Evolutionary conservation across 2,113 vertebrate genomes (phyloP).

Genomic region (Chloebia gouldiae): DNA sequence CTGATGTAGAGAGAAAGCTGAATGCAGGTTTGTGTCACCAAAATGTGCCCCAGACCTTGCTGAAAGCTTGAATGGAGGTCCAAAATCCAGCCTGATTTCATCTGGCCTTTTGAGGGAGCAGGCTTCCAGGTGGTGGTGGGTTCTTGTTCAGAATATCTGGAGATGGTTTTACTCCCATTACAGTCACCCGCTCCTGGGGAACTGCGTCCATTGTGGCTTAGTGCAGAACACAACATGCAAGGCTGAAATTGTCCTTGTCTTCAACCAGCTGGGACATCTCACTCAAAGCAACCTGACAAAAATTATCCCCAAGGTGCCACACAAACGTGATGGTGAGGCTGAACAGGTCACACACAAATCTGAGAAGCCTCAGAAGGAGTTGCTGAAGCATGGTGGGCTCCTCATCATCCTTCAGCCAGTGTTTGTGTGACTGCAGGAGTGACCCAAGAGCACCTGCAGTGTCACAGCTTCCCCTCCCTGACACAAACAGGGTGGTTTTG

Average conservation of each 20-base stretch:
- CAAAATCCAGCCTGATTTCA: not conserved
- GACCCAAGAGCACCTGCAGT: not conserved
- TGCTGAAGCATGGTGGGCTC: not conserved
- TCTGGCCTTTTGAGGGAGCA: not conserved
- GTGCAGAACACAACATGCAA: not conserved
- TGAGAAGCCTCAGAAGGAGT: not conserved
- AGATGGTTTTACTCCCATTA: not conserved
- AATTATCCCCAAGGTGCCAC: not conserved
- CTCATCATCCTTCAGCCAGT: not conserved
- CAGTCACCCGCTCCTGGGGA: not conserved
- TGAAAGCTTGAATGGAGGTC: not conserved
- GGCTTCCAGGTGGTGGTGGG: not conserved
- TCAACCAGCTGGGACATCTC: not conserved
- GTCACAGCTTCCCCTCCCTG: not conserved
- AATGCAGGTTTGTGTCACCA: not conserved
- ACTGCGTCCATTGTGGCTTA: not conserved
- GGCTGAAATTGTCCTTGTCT: not conserved
- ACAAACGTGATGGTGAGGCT: not conserved
- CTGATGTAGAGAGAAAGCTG: not conserved
- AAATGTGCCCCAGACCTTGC: not conserved
- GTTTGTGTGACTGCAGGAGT: not conserved
- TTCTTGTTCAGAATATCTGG: not conserved
- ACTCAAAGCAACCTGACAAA: not conserved
- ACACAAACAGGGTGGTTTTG: not conserved
- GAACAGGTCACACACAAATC: not conserved